Percentiles rank a stretch among this genome's conserved stretches.
These are phyloP conservation scores for Meta bourneti DNA, from an alignment of 2,888 invertebrate genomes.

Conservation along the genomic window DNA sequence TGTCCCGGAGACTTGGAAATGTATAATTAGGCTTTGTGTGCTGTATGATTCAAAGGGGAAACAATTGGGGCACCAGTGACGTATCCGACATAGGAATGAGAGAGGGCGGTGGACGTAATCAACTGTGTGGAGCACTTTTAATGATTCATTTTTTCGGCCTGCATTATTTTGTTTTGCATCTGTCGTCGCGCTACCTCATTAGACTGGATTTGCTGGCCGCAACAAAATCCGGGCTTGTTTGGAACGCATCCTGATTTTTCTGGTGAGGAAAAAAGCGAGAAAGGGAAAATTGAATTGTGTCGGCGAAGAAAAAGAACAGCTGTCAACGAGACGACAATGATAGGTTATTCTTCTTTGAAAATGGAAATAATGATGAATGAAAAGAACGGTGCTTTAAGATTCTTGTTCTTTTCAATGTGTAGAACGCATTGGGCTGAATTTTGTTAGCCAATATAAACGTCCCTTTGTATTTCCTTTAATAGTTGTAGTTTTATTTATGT, in stretches of 20 bases:
- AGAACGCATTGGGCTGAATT: too few species aligned
- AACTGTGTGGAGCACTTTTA: conserved; percentile 70
- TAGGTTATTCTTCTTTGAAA: background rate
- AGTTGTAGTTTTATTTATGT: too few species aligned
- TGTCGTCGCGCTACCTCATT: conserved; percentile 49
- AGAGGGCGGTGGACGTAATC: conserved; percentile 57
- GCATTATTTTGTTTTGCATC: conserved; percentile 33
- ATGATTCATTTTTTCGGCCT: conserved; percentile 37
- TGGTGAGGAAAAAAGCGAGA: conserved; percentile 4
- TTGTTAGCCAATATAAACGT: too few species aligned
- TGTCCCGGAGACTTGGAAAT: background rate
- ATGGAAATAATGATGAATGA: background rate
- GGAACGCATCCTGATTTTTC: conserved; percentile 47
- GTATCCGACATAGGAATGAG: conserved; percentile 6
- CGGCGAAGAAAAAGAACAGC: background rate
- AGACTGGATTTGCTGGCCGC: conserved; percentile 19
- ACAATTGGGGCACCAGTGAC: conserved; percentile 54
- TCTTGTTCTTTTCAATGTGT: too few species aligned
- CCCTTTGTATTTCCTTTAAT: too few species aligned
- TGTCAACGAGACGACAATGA: background rate
- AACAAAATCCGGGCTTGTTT: conserved; percentile 41
- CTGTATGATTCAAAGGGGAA: conserved; percentile 43
- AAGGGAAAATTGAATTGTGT: background rate
- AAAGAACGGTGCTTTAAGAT: background rate
- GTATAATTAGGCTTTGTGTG: conserved; percentile 72